Base-by-base conservation (phyloP, 1,140 invertebrate genomes). In the Oscheius sp. region DNA sequence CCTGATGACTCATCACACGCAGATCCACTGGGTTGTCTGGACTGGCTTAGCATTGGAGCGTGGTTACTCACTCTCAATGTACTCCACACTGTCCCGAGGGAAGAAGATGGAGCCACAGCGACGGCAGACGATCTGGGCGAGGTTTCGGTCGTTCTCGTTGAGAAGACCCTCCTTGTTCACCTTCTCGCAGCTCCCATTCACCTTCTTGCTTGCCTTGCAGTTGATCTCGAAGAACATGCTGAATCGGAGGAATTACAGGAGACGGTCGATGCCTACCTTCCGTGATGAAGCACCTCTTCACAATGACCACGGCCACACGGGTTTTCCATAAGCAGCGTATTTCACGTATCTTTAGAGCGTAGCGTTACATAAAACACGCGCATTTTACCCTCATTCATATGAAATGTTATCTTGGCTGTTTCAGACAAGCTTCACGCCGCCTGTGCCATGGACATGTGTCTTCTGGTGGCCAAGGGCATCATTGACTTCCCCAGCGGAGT, bases 391-490 rank as follows among this genome's bases (percentile, higher is more conserved):
- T 23, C 23, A 45, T 18, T 45, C 42, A 45, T 18, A 15, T 45
- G 42, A 45, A 45, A 45, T 45, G 15, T 45, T 15, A 45, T 45
- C 23, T 15, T 18, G 23, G 18, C 42, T 59, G 3, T n/a, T 67
- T 55, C 13, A 68, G 80, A 82, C 32, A 83, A 82, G 52, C 74
- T 83, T 3, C 75, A 71, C 61, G 77, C 70, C 35, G 81, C 46
- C 66, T 68, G 55, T 0, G 79, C 68, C 46, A 83, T 64, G 28
- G 83, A 84, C 46, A 84, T 84, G 82, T 81, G 76, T 35, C 70
- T 84, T 32, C 45, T 84, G 28, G 68, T 74, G 28, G 81, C 63
- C 26, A 85, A 79, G 45, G 78, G 75, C 13, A 77, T 79, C 35
- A 74, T 65, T 34, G 75, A 79, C 55, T 79, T 79, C 73, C 78